Base-by-base conservation (phyloP, 2,797 vertebrate species). In the Scleropages formosus region DNA sequence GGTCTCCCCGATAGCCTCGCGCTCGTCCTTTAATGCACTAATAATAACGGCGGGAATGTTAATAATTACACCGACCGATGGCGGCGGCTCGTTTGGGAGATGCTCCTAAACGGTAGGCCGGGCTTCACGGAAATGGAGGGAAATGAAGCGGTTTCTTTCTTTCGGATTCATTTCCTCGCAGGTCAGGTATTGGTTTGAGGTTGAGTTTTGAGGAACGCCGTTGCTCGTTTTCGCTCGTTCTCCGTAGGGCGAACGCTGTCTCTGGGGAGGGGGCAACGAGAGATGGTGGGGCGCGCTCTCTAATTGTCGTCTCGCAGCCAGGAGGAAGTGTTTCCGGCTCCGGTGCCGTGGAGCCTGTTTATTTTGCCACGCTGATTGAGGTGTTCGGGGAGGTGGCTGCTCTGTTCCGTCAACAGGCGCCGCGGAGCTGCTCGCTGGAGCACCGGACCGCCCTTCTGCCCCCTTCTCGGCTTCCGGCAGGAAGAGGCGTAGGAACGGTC, bases 1-100 rank as follows among this genome's bases (percentile, higher is more conserved):
- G 22, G 51, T 22, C 49, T 6, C 22, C 26, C 53, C 16, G 12
- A 12, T n/a, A 22, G 31, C 58, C 31, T 39, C 31, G 2, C 31
- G 39, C 31, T 39, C 6, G n/a, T n/a, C n/a, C n/a, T n/a, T n/a
- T n/a, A n/a, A n/a, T n/a, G n/a, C n/a, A n/a, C n/a, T n/a, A n/a
- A n/a, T n/a, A n/a, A n/a, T n/a, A n/a, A 26, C 65, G 60, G 53
- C 8, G 68, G 39, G 60, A 24, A 75, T 72, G 75, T 80, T 75
- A 67, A 82, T 63, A 60, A 75, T 87, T 86, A 87, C 81, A 74
- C 75, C 87, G 85, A 88, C 86, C 87, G 83, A 89, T 87, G 83
- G 53, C 53, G 39, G 89, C 88, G 84, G 86, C 77, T 27, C 59
- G 75, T 82, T 76, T 78, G 77, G 63, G 81, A 76, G 79, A 78